A percentile compares a stretch with the other conserved stretches of the same genome.
phyloP scores from a whole-genome alignment of 2,888 invertebrate genomes.

The Phalera bucephala region DNA sequence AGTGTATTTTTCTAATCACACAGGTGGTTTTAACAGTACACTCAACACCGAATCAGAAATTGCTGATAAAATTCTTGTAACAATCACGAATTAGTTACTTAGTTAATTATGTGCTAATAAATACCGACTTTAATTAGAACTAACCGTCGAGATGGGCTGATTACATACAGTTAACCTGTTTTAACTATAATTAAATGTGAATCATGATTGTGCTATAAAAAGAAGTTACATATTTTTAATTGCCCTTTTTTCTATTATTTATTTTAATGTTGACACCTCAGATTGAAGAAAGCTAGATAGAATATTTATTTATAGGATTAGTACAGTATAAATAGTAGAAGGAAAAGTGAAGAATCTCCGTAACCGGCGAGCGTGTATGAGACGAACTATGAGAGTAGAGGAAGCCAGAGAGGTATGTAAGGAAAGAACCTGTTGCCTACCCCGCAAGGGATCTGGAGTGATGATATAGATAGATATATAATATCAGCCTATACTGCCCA shows the following conservation, averaged over 20 bases:
- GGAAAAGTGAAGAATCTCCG: too few relatives aligned
- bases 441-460: too few relatives aligned
- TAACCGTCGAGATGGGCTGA: background rate
- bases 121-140: background rate
- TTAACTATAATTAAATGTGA: background rate
- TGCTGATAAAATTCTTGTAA: background rate
- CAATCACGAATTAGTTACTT: background rate
- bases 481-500: too few relatives aligned
- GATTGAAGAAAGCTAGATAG: too few relatives aligned
- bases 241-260: background rate
- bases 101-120: background rate
- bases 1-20: background rate
- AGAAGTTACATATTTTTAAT: background rate
- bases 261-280: background rate
- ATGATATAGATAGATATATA: too few relatives aligned
- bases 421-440: too few relatives aligned
- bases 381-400: too few relatives aligned
- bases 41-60: background rate
- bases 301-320: too few relatives aligned
- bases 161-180: background rate
- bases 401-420: too few relatives aligned
- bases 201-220: background rate
- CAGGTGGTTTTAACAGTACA: background rate
- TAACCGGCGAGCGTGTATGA: too few relatives aligned
- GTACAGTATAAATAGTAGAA: too few relatives aligned